Conservation (phyloP, 35 echinoderm and acorn worm genomes). For the Holothuria glaberrima region DNA sequence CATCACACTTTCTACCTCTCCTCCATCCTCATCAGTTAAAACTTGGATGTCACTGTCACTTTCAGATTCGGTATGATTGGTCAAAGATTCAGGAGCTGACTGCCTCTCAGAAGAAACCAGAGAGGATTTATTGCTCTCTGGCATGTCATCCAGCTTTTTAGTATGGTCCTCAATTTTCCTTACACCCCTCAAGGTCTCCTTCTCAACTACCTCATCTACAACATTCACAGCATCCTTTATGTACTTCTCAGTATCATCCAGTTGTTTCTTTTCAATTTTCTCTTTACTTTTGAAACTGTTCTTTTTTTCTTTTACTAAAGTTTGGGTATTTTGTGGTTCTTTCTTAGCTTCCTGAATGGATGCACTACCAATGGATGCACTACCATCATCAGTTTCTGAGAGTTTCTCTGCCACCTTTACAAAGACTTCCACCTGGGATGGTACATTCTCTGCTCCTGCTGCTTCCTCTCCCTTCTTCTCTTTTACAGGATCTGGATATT, state of each 20-base stretch:
- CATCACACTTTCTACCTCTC: neutral
- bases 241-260: neutral
- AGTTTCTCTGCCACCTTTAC: neutral
- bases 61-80: neutral
- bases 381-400: neutral
- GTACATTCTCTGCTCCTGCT: neutral
- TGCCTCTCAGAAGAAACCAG: constrained; percentile 10
- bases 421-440: neutral
- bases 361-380: neutral
- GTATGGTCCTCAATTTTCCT: neutral
- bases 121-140: neutral
- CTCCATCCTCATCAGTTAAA: constrained; percentile 54
- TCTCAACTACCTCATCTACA: neutral
- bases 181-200: neutral
- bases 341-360: constrained; percentile 25
- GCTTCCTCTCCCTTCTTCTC: neutral
- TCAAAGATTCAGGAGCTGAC: neutral
- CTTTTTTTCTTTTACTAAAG: neutral
- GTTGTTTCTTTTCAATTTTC: neutral
- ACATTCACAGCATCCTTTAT: neutral
- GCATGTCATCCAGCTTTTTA: no score
- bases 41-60: constrained; percentile 94
- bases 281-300: neutral
- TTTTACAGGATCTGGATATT: neutral
- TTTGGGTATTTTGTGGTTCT: neutral